phyloP scores from a whole-genome alignment of 2,888 invertebrate genomes.

The Argyresthia albistria region DNA sequence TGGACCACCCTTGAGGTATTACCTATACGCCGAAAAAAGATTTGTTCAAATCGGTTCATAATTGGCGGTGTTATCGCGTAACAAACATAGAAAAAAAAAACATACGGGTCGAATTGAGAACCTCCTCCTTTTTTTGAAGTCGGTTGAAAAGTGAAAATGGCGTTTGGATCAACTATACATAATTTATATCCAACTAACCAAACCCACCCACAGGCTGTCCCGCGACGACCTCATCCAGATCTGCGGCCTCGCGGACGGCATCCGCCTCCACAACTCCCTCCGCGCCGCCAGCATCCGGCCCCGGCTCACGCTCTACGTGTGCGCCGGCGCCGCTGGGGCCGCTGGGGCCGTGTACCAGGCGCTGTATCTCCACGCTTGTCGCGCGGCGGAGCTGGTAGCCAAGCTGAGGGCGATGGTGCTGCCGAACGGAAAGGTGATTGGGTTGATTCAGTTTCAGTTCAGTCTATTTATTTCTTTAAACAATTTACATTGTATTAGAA shows the following conservation, averaged over 20 bases:
- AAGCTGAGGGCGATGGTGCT: conserved; percentile 75
- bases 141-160: too few relatives aligned
- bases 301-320: conserved; percentile 87
- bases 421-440: conserved; percentile 19
- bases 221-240: conserved; percentile 95
- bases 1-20: too few relatives aligned
- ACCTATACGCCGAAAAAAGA: too few relatives aligned
- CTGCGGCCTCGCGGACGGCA: conserved; percentile 94
- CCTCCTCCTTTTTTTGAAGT: too few relatives aligned
- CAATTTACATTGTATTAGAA: too few relatives aligned
- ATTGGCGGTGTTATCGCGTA: too few relatives aligned
- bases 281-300: conserved; percentile 83
- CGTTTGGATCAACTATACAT: too few relatives aligned
- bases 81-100: too few relatives aligned
- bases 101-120: too few relatives aligned
- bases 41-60: too few relatives aligned
- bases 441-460: background rate
- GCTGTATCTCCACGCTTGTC: conserved; percentile 81
- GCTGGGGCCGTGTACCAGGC: conserved; percentile 76
- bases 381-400: conserved; percentile 75
- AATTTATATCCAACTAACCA: too few relatives aligned
- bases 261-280: conserved; percentile 91
- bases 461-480: background rate
- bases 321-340: conserved; percentile 27
- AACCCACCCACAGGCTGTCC: conserved; percentile 73